Evolutionary conservation across 2,888 invertebrate genomes (phyloP), one percentile per base, ranked within the genome.

Genomic region (Bellardia pandia): DNA sequence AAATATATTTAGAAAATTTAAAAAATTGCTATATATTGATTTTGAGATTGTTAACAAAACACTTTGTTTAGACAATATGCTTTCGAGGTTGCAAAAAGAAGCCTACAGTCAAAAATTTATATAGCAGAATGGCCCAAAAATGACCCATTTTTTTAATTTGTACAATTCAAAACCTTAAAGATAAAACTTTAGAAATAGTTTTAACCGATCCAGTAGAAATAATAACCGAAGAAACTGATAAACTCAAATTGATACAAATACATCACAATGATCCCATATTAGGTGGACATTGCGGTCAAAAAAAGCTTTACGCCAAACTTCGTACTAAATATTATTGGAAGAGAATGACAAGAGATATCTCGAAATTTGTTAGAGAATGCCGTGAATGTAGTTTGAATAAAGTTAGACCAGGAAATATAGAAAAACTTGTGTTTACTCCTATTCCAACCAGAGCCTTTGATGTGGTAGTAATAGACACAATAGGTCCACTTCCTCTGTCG

Each of bases 41-140:
- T 68, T 76, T 66, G 45, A 74, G 68, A 75, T 82, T 66, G 64
- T 66, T 72, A 86, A 88, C 77, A 83, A 66, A 66, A 64, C 33
- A 76, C n/a, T 76, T 48, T 48, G 48, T 64, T 76, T 77, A 76
- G 78, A 69, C 33, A 58, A 83, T 13, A 68, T 82, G 56, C 68
- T 82, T 82, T 68, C 64, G 75, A 68, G 74, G 81, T 37, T 82
- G 42, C 78, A 79, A 33, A 51, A 14, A 40, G n/a, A 75, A 48
- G 75, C 81, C 74, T 48, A 58, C 68, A 68, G 68, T 58, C 42
- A 56, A 1, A 60, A 48, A 48, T 75, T 11, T n/a, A 11, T 8
- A 75, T 1, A n/a, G 6, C 40, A 58, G 74, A 81, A 58, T 75
- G 60, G 69, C 33, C 51, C 33, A 69, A 69, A 69, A 51, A 30